Base-by-base conservation (phyloP, 2,113 vertebrate genomes). In the Heterocephalus glaber region DNA sequence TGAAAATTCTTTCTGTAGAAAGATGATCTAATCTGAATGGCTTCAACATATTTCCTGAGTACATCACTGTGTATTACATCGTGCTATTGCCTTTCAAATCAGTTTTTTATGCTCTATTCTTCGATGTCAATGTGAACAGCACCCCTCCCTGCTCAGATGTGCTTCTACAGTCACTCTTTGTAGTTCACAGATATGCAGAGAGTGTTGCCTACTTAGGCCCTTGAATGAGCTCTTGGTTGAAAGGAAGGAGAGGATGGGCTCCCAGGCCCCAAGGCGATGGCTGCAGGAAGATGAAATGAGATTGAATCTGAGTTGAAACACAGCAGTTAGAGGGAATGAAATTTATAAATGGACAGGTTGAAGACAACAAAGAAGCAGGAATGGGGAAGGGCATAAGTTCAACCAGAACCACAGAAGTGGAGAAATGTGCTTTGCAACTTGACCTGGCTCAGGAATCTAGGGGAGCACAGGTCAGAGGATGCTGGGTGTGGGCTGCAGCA, bases 401-500 rank as follows among this genome's bases (percentile, higher is more conserved):
- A 87, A 1, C 41, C 33, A 33, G 35, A 49, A 35, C 33, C 52
- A 22, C 24, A 47, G 52, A 84, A 89, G 76, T 54, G 26, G 33
- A 96, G 85, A 89, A 60, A 52, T 17, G 1, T 54, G 56, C 20
- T 20, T 9, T 41, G 54, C 74, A 94, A 70, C 19, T 76, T 79
- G 41, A 58, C 33, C 38, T 80, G 61, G 19, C 14, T 47, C 72
- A 22, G 30, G 83, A 92, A 20, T 35, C 0, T 30, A 8, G 35
- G 52, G 30, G 52, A 49, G n/a, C 20, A 47, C 14, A 61, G 2
- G 30, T 74, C 14, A 41, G 56, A 66, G 63, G 61, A 61, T 22
- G 22, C 24, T 54, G 56, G 17, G 7, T 26, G 7, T 26, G n/a
- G n/a, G n/a, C 44, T 0, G 1, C 26, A 79, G 28, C 2, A 14